Conservation (phyloP, 2,888 invertebrate species). For the Euplagia quadripunctaria region DNA sequence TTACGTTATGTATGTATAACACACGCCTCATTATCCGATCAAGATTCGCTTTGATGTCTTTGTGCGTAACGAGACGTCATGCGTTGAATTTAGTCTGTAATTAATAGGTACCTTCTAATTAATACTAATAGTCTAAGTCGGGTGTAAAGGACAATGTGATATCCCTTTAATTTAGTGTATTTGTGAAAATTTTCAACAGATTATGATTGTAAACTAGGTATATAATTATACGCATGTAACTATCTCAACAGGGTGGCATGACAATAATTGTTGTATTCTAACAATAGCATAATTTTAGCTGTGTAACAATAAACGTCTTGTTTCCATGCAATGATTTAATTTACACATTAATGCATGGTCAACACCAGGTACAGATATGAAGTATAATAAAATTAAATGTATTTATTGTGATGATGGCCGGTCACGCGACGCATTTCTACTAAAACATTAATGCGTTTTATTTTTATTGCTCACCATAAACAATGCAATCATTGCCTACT, state of each 20-base stretch:
- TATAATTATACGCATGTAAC: background rate
- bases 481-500: conserved; percentile 57
- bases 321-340: conserved; percentile 67
- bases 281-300: background rate
- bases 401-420: conserved; percentile 60
- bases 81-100: conserved; percentile 31
- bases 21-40: conserved; percentile 34
- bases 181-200: conserved; percentile 14
- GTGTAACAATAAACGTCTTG: conserved; percentile 56
- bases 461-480: conserved; percentile 55
- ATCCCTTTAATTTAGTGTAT: background rate
- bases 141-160: background rate
- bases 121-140: conserved; percentile 21
- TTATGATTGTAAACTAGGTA: background rate
- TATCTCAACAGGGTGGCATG: background rate
- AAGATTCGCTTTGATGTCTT: conserved; percentile 38
- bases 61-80: background rate
- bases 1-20: conserved; percentile 11
- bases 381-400: conserved; percentile 59
- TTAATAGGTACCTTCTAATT: conserved; percentile 56
- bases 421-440: conserved; percentile 58
- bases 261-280: background rate
- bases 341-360: conserved; percentile 62
- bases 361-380: conserved; percentile 54
- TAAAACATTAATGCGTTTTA: conserved; percentile 52